Conservation (phyloP, 2,888 invertebrate species). For the Napeogenes sylphis region DNA sequence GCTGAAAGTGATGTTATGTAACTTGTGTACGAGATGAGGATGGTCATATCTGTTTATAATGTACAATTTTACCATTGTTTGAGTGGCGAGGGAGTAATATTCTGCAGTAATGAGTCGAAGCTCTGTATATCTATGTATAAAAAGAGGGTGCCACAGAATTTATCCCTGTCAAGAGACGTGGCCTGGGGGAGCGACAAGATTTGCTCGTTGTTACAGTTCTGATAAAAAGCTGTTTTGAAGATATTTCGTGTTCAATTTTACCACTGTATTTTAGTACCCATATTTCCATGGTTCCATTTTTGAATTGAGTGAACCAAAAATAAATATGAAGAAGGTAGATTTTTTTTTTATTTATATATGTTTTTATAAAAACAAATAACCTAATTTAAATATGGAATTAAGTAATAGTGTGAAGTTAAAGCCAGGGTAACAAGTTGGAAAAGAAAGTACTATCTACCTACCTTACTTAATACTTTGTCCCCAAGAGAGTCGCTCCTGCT, state of each 20-base stretch:
- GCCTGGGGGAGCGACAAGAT: constrained; percentile 36
- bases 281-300: constrained; percentile 9
- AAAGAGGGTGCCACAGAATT: constrained; percentile 51
- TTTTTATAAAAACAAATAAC: background rate
- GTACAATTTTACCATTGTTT: constrained; percentile 49
- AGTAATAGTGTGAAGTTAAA: background rate
- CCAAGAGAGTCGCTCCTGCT: constrained; percentile 41
- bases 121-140: constrained; percentile 45
- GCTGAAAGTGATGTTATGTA: constrained; percentile 46
- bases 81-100: constrained; percentile 53
- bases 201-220: constrained; percentile 32
- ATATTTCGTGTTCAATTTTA: constrained; percentile 31
- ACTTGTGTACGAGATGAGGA: constrained; percentile 20
- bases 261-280: constrained; percentile 9
- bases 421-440: constrained; percentile 4
- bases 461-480: constrained; percentile 28
- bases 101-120: constrained; percentile 58
- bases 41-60: constrained; percentile 22
- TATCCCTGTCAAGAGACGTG: constrained; percentile 42
- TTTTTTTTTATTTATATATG: too few species aligned
- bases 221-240: constrained; percentile 29
- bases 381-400: background rate
- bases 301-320: too few species aligned
- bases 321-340: too few species aligned
- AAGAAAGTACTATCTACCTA: constrained; percentile 10